These are phyloP conservation scores for Drosophila ezoana DNA, from an alignment of 2,888 invertebrate species.

Conservation along the genomic window DNA sequence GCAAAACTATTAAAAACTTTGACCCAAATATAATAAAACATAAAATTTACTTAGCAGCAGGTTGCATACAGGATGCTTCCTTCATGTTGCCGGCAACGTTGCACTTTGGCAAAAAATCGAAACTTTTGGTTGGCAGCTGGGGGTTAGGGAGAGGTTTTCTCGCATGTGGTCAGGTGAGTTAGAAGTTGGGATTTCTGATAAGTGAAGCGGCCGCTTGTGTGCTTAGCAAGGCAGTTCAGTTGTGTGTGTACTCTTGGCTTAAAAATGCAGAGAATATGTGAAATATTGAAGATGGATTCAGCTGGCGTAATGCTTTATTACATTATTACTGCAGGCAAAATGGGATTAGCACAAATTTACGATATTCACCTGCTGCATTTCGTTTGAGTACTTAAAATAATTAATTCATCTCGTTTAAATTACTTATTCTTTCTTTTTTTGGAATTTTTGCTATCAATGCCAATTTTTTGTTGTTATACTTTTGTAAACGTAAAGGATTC, in stretches of 20 bases:
- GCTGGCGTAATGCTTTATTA: slow-evolving; percentile 8
- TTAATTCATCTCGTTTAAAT: too few relatives aligned
- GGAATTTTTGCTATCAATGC: too few relatives aligned
- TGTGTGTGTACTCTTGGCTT: slow-evolving; percentile 2
- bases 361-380: too few relatives aligned
- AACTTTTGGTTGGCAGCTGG: background rate
- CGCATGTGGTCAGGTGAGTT: slow-evolving; percentile 26
- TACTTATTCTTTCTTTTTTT: too few relatives aligned
- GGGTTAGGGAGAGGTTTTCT: slow-evolving; percentile 2
- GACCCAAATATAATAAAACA: slow-evolving; percentile 79
- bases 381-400: too few relatives aligned
- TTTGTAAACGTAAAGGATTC: too few relatives aligned
- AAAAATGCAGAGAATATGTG: slow-evolving; percentile 29
- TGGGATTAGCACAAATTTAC: slow-evolving; percentile 1
- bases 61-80: slow-evolving; percentile 6
- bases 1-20: slow-evolving; percentile 77
- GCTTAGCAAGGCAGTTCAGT: slow-evolving; percentile 19
- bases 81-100: slow-evolving; percentile 20
- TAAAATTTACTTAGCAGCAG: slow-evolving; percentile 65
- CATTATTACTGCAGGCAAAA: slow-evolving; percentile 9
- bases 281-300: slow-evolving; percentile 4
- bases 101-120: slow-evolving; percentile 8
- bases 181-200: slow-evolving; percentile 1
- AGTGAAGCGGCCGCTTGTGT: background rate
- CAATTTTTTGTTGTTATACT: too few relatives aligned